Conservation (phyloP, 2,888 invertebrate genomes). For the Diloba caeruleocephala region DNA sequence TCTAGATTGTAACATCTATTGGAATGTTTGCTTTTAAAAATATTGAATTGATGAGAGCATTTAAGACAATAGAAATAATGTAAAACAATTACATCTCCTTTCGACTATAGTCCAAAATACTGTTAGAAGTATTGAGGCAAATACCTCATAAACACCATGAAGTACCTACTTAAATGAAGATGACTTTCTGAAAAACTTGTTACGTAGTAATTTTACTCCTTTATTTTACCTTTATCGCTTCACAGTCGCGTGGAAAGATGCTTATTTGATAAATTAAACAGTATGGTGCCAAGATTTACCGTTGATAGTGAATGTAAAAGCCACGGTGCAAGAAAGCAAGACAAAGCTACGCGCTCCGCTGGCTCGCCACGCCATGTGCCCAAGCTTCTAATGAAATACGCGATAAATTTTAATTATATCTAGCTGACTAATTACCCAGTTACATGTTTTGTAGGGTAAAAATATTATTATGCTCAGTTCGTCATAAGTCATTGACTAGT, state of each 20-base stretch:
- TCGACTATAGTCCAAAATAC: too few species aligned
- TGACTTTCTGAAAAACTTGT: too few species aligned
- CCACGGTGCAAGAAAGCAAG: slow-evolving; percentile 75
- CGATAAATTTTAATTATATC: slow-evolving; percentile 81
- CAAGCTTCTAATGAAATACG: slow-evolving; percentile 78
- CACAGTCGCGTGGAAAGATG: slow-evolving; percentile 55
- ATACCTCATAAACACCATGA: too few species aligned
- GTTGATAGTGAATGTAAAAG: slow-evolving; percentile 73
- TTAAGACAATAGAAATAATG: slow-evolving; percentile 1
- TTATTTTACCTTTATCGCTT: slow-evolving; percentile 34
- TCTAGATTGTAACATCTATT: slow-evolving; percentile 4
- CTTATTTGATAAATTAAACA: slow-evolving; percentile 66
- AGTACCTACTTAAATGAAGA: too few species aligned
- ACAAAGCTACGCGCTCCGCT: slow-evolving; percentile 68
- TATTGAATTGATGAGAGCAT: slow-evolving; percentile 6
- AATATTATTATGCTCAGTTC: slow-evolving; percentile 63
- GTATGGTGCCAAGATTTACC: slow-evolving; percentile 71
- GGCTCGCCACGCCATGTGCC: slow-evolving; percentile 68
- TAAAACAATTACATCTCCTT: too few species aligned
- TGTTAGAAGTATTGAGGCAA: too few species aligned
- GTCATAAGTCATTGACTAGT: slow-evolving; percentile 70
- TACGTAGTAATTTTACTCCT: slow-evolving; percentile 17
- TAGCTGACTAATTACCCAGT: slow-evolving; percentile 71
- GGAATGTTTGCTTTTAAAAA: background rate
- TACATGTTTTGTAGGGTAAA: slow-evolving; percentile 54